phyloP scores from a whole-genome alignment of 2,113 vertebrate genomes.

The Probosciger aterrimus region DNA sequence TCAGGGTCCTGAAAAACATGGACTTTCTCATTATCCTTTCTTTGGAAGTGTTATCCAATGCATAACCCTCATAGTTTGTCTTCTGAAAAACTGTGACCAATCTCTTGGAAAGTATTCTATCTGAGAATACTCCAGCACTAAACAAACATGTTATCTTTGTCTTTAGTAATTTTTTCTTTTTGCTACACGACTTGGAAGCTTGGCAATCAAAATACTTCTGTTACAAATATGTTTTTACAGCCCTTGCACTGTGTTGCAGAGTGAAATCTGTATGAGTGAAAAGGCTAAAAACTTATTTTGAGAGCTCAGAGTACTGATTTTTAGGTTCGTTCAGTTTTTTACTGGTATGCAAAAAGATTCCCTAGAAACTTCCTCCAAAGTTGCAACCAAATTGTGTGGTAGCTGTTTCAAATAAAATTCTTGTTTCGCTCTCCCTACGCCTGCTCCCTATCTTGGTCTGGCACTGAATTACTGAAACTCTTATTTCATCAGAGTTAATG shows the following conservation, averaged over 20 bases:
- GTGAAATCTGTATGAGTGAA: background rate
- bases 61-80: background rate
- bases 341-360: background rate
- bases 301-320: background rate
- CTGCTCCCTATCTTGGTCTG: slow-evolving; percentile 62
- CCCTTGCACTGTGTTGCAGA: background rate
- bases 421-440: slow-evolving; percentile 6
- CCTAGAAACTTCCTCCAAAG: background rate
- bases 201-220: background rate
- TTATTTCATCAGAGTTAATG: slow-evolving; percentile 53
- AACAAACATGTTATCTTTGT: background rate
- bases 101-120: background rate
- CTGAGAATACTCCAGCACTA: background rate
- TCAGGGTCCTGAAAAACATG: background rate
- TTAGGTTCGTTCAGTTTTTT: background rate
- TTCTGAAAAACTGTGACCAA: background rate
- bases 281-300: background rate
- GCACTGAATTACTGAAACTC: slow-evolving; percentile 53
- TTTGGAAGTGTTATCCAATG: background rate
- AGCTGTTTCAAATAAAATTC: slow-evolving; percentile 67
- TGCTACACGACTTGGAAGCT: background rate
- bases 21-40: background rate
- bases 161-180: background rate
- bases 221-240: background rate
- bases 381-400: slow-evolving; percentile 15